Conservation (phyloP, 2,113 vertebrate genomes). For the Sinocyclocheilus maitianheensis region DNA sequence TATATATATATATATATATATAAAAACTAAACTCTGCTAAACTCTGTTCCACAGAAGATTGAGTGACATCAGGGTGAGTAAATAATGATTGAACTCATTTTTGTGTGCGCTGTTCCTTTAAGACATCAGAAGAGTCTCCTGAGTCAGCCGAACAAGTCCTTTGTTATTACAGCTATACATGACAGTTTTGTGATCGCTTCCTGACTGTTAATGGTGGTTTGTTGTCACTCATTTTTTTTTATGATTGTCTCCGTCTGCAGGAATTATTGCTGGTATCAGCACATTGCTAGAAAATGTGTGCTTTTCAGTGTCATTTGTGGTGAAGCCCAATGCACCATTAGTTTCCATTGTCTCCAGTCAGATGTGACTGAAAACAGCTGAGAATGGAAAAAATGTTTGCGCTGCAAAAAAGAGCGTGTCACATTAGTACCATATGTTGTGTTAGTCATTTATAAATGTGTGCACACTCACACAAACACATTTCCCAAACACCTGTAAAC, state of each 20-base stretch:
- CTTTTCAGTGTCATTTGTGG: not conserved
- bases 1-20: too few relatives aligned
- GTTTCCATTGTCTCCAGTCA: conserved; percentile 15
- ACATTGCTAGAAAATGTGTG: not conserved
- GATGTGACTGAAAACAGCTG: conserved; percentile 18
- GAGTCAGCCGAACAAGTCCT: not conserved
- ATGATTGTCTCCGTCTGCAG: not conserved
- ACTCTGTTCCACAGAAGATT: not conserved
- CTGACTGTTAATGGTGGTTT: not conserved
- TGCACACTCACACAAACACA: not conserved
- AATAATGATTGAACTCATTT: not conserved
- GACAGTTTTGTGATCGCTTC: not conserved
- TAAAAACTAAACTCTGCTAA: too few relatives aligned
- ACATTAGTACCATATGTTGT: conserved; percentile 26
- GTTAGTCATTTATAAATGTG: conserved; percentile 18
- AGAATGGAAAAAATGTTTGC: conserved; percentile 12
- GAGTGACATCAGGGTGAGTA: not conserved
- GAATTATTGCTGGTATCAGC: conserved; percentile 3
- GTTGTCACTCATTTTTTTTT: conserved; percentile 10
- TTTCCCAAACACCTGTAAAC: conserved; percentile 20
- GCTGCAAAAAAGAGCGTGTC: not conserved
- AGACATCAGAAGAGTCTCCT: not conserved
- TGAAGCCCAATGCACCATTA: not conserved
- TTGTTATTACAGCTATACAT: not conserved
- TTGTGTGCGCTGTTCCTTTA: not conserved